A percentile compares a stretch with the other conserved stretches of the same genome.
Conservation (phyloP, 1,140 invertebrate genomes). For the Harlomillsia oculata region DNA sequence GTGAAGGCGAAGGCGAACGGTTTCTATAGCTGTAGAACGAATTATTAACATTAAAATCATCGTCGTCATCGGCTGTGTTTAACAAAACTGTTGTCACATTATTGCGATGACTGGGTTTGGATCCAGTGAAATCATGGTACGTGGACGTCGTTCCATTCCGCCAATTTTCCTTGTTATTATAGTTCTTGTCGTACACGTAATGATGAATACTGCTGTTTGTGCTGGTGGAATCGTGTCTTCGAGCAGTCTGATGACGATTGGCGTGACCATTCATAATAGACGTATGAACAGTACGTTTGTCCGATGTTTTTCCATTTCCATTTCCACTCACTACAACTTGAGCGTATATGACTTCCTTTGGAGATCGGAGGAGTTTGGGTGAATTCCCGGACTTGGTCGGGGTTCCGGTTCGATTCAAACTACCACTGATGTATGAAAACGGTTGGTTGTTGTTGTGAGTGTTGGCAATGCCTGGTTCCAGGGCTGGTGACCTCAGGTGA, state of each 20-base stretch:
- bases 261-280: too few species aligned
- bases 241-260: slow-evolving; percentile 1
- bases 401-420: slow-evolving; percentile 4
- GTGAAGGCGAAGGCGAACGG: slow-evolving; percentile 7
- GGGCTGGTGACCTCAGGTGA: neutral
- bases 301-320: slow-evolving; percentile 35
- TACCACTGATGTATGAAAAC: slow-evolving; percentile 54
- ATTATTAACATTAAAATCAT: slow-evolving; percentile 35
- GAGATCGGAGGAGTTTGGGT: neutral
- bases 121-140: slow-evolving; percentile 33
- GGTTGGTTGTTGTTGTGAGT: slow-evolving; percentile 62
- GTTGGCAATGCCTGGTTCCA: slow-evolving; percentile 45
- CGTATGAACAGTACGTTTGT: slow-evolving; percentile 49
- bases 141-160: slow-evolving; percentile 39
- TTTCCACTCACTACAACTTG: slow-evolving; percentile 55
- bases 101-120: slow-evolving; percentile 38
- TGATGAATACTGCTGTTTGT: slow-evolving; percentile 40
- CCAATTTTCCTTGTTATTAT: slow-evolving; percentile 7
- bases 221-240: slow-evolving; percentile 39
- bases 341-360: slow-evolving; percentile 55
- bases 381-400: neutral
- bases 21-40: neutral
- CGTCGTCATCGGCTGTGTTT: slow-evolving; percentile 33
- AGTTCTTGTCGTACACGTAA: slow-evolving; percentile 14
- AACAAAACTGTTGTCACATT: slow-evolving; percentile 22